Base-by-base conservation (phyloP, 2,113 vertebrate genomes). In the Cyanoderma ruficeps region DNA sequence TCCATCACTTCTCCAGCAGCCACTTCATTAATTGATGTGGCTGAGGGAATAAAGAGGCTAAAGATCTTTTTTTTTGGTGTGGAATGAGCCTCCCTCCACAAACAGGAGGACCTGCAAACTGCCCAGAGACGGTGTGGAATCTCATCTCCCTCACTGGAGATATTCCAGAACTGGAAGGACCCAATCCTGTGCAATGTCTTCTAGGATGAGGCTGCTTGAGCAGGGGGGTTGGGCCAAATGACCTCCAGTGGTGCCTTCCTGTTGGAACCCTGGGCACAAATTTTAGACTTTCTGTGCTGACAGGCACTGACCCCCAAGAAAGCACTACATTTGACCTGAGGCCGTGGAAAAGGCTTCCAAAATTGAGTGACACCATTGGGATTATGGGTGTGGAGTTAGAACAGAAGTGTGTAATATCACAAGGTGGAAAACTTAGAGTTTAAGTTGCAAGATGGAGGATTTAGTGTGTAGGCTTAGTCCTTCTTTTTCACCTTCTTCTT, bases 1-100 rank as follows among this genome's bases (percentile, higher is more conserved):
- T 56, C 56, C 33, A 74, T 28, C 23, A 6, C 37, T 81, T 71
- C 33, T 46, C 22, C 28, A n/a, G 35, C 31, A 50, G 49, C 13
- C 0, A 0, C 18, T 57, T 46, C 33, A 28, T 15, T 1, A 30
- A 2, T 7, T 70, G 24, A 14, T n/a, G 25, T 6, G n/a, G 10
- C 6, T 19, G 31, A 79, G 11, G 27, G 59, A 59, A 28, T 30
- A 19, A 78, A 47, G 11, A 72, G 3, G 15, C 2, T 41, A 2
- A 78, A 79, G 21, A 18, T 4, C 3, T 30, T 14, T 37, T 14
- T 37, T 63, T 31, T 28, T 65, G 41, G 11, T 19, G 9, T 35
- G 25, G 17, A 83, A 11, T 41, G 37, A 55, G 4, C 11, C 6
- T 55, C 24, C 4, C 10, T 49, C 6, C 46, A 33, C 41, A 75